Evolutionary conservation across 2,797 vertebrate species (phyloP).

Genomic region (Takifugu ocellatus): DNA sequence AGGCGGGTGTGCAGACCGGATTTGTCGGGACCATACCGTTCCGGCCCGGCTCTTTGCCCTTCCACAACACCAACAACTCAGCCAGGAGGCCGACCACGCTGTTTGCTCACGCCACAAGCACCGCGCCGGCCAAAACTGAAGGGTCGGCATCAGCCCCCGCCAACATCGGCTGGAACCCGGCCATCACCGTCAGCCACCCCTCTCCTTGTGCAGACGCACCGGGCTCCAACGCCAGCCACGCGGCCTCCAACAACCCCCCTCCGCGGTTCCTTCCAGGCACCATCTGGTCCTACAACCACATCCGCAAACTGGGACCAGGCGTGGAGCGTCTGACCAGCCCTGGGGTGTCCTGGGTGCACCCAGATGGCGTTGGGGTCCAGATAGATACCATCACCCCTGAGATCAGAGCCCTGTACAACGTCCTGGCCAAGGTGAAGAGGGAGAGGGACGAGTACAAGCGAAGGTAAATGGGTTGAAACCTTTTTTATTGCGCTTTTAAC

Average conservation of each 20-base stretch:
- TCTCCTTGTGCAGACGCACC: conserved; percentile 72
- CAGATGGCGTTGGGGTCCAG: conserved; percentile 95
- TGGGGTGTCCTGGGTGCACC: conserved; percentile 90
- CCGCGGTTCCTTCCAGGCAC: conserved; percentile 88
- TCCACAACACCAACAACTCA: conserved; percentile 77
- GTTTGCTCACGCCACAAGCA: conserved; percentile 56
- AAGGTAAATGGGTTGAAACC: conserved; percentile 77
- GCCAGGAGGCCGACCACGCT: conserved; percentile 74
- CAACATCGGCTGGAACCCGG: conserved; percentile 50
- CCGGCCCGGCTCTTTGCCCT: conserved; percentile 68
- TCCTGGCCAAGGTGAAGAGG: conserved; percentile 95
- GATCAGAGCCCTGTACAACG: conserved; percentile 95
- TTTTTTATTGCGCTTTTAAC: conserved; percentile 22
- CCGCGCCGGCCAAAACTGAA: conserved; percentile 35
- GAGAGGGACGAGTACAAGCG: conserved; percentile 96
- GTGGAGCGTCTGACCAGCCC: conserved; percentile 86
- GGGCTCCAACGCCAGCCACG: conserved; percentile 36
- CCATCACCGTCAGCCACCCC: conserved; percentile 69
- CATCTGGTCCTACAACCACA: conserved; percentile 93
- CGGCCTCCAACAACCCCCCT: conserved; percentile 61
- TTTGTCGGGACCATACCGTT: conserved; percentile 79
- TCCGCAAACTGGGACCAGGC: conserved; percentile 80
- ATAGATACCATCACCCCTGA: conserved; percentile 96
- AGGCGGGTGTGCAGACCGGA: conserved; percentile 88
- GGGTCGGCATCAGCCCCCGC: conserved; percentile 40